Evolutionary conservation across 2,888 invertebrate species (phyloP), one percentile per base, ranked within the genome.

Genomic region (Macrophya alboannulata): DNA sequence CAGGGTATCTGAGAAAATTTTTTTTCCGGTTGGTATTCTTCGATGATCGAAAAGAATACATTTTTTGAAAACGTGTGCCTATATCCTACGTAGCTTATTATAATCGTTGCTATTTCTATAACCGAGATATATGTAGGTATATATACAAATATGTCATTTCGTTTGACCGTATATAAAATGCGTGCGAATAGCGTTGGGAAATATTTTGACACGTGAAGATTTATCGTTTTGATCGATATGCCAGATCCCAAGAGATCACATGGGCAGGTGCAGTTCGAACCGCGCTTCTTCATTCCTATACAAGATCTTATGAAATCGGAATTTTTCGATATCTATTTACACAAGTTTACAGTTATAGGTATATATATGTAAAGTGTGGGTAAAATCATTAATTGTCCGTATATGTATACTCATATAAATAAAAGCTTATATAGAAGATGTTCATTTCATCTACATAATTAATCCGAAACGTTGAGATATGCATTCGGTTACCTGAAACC

Each of bases 141-240:
- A n/a, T n/a, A n/a, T n/a, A 17, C 55, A 21, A 9, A 45, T n/a
- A 45, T 17, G 43, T n/a, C 37, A 9, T 74, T 4, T 68, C 25
- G 25, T 6, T 25, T 43, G 43, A 62, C 81, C 25, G 21, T 79
- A n/a, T n/a, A n/a, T n/a, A 79, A 79, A 62, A 81, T 62, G 4
- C 43, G 43, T 62, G 71, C 83, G 68, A 71, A 83, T 68, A 83
- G 86, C 86, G 86, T 86, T 37, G 12, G 89, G 90, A 92, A 92
- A 92, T 92, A 92, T 92, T 92, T 92, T 92, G 92, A 92, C 92
- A 90, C 88, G 86, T 85, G 85, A 89, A 88, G 90, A 91, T 90
- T 91, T 89, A 89, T 87, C 87, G 87, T 87, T 87, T 87, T 92
- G 92, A 92, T 92, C 91, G 92, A 92, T 31, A 31, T 92, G 92